Conservation (phyloP, 2,113 vertebrate species). For the Desmodus rotundus region DNA sequence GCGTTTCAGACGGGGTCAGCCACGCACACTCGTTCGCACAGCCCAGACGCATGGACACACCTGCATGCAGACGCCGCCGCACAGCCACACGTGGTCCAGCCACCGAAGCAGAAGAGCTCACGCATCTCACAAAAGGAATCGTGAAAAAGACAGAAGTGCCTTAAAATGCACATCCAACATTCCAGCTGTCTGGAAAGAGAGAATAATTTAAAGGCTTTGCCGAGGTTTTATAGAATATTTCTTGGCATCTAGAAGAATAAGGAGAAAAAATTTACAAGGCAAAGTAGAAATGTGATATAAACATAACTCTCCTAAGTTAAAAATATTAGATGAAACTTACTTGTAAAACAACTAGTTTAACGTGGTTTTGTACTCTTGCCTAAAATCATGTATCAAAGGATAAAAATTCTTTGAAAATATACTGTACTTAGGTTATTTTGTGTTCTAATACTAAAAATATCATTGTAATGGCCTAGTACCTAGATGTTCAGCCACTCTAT, state of each 20-base stretch:
- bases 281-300: conserved; percentile 16
- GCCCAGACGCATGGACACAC: too few relatives aligned
- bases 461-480: not conserved
- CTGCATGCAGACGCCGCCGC: too few relatives aligned
- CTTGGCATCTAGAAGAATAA: conserved; percentile 8
- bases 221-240: not conserved
- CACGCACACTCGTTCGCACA: not conserved
- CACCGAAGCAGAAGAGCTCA: not conserved
- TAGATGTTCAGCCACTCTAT: conserved; percentile 10
- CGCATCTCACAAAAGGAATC: not conserved
- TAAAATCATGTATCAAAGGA: not conserved
- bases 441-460: conserved; percentile 37
- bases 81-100: too few relatives aligned
- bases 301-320: not conserved
- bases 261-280: not conserved
- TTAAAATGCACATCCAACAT: not conserved
- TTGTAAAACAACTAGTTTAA: not conserved
- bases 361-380: not conserved
- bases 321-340: conserved; percentile 13
- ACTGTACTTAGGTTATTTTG: not conserved
- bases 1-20: not conserved
- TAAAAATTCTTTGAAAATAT: conserved; percentile 28
- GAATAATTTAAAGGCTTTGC: not conserved
- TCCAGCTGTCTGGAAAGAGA: not conserved
- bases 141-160: not conserved